Evolutionary conservation across 2,113 vertebrate genomes (phyloP).

Genomic region (Lophotis ruficrista): DNA sequence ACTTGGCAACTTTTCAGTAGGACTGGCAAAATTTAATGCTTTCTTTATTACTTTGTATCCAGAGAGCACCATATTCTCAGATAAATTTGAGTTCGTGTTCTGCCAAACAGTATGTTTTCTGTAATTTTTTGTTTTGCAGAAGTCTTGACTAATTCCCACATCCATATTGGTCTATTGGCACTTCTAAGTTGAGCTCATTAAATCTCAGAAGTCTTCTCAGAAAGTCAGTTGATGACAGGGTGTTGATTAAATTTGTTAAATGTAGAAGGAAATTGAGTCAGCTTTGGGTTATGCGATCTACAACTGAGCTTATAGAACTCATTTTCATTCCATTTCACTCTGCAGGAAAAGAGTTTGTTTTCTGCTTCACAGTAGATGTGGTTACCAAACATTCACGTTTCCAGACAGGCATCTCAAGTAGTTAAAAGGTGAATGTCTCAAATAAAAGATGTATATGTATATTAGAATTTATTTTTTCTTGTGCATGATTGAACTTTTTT

Average conservation of each 20-base stretch:
- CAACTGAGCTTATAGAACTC: background rate
- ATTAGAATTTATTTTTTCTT: background rate
- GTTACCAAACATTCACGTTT: background rate
- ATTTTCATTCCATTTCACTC: background rate
- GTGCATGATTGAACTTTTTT: background rate
- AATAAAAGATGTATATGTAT: background rate
- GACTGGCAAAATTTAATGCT: background rate
- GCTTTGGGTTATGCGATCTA: background rate
- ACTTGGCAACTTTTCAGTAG: background rate
- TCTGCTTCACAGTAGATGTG: background rate
- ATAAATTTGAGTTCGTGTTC: background rate
- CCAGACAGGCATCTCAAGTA: background rate
- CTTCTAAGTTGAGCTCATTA: background rate
- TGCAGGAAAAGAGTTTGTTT: background rate
- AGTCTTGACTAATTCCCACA: background rate
- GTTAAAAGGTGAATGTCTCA: background rate
- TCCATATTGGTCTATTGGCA: background rate
- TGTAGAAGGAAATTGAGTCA: background rate
- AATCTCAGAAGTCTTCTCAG: background rate
- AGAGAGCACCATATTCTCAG: background rate
- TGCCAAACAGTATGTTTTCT: background rate
- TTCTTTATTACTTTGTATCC: background rate
- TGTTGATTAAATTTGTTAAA: slow-evolving; percentile 30
- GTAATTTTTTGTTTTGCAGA: background rate
- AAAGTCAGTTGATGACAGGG: background rate